phyloP scores from a whole-genome alignment of 2,797 vertebrate genomes.

The Myiothlypis chrysogaster region DNA sequence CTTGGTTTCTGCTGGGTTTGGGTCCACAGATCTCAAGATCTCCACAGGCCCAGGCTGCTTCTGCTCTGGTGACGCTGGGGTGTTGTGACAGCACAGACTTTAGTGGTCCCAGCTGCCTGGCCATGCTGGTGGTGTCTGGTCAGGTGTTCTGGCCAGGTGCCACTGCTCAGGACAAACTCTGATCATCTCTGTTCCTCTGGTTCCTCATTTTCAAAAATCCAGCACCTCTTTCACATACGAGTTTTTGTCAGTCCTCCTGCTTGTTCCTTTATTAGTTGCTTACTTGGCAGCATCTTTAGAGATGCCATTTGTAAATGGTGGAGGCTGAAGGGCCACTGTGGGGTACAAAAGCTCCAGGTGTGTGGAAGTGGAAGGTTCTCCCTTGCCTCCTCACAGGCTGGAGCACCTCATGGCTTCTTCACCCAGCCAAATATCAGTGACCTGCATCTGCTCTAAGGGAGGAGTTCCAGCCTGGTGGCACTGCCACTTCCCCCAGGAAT shows the following conservation, averaged over 20 bases:
- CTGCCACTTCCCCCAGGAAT: neutral
- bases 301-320: neutral
- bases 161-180: fast-evolving
- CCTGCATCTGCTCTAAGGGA: neutral
- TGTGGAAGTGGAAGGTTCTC: neutral
- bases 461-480: neutral
- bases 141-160: fast-evolving
- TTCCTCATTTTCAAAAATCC: neutral
- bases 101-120: too few species aligned
- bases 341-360: neutral
- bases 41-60: neutral
- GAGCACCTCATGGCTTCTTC: neutral
- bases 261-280: neutral
- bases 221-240: fast-evolving
- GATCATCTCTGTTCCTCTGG: neutral
- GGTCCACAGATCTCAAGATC: fast-evolving
- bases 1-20: neutral
- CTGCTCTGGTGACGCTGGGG: fast-evolving
- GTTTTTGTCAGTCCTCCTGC: neutral
- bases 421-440: neutral
- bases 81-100: neutral
- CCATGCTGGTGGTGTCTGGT: neutral
- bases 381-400: neutral
- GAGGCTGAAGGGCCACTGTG: neutral
- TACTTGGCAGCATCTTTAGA: neutral